Evolutionary conservation across 2,113 vertebrate species (phyloP).

Genomic region (Daboia siamensis): DNA sequence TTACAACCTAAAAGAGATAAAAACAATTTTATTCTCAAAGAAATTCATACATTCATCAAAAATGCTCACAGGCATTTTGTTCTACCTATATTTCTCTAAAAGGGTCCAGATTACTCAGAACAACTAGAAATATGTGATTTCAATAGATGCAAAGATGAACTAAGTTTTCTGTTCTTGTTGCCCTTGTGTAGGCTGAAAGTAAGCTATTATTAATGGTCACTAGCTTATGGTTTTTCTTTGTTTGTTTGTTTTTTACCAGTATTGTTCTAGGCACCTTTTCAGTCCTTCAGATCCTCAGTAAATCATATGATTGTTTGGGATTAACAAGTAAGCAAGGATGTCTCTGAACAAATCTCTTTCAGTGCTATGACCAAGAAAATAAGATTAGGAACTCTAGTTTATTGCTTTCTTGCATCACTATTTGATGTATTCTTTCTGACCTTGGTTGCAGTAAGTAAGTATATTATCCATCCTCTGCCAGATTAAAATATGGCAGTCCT

Average conservation of each 20-base stretch:
- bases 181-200: not conserved
- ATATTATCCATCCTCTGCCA: not conserved
- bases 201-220: not conserved
- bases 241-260: not conserved
- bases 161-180: not conserved
- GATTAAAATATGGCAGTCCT: not conserved
- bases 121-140: no score
- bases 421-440: not conserved
- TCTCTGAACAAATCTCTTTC: not conserved
- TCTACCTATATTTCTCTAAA: not conserved
- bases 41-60: not conserved
- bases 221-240: not conserved
- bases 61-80: not conserved
- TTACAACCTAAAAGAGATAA: not conserved
- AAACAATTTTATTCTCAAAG: not conserved
- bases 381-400: not conserved
- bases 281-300: not conserved
- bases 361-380: not conserved
- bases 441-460: not conserved
- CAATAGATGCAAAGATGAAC: no score
- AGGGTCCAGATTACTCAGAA: not conserved
- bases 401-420: not conserved
- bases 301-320: not conserved
- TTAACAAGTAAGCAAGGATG: not conserved
- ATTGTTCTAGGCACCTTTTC: not conserved